These are phyloP conservation scores for Dione juno DNA, from an alignment of 2,888 invertebrate species.

Conservation along the genomic window DNA sequence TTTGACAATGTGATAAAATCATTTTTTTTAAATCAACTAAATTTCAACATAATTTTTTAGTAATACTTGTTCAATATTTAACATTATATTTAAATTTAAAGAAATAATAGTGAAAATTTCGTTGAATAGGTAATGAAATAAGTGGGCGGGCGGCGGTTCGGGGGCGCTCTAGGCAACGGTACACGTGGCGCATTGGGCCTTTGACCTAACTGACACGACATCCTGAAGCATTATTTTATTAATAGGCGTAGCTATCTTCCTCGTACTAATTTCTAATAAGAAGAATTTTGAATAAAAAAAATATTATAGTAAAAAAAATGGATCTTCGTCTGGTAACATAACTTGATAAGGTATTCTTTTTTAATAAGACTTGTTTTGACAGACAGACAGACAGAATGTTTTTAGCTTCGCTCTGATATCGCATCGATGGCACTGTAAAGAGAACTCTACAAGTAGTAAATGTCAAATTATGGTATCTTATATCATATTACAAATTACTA, in stretches of 20 bases:
- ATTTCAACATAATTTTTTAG: no score
- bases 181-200: slow-evolving; percentile 34
- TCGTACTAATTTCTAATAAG: not conserved
- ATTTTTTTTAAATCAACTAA: no score
- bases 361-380: no score
- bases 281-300: not conserved
- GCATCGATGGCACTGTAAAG: no score
- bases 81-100: not conserved
- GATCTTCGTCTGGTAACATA: no score
- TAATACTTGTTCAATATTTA: not conserved
- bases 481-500: not conserved
- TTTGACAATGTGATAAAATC: no score
- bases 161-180: slow-evolving; percentile 45
- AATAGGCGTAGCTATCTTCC: no score
- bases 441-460: not conserved
- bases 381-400: no score
- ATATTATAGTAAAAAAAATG: not conserved
- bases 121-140: slow-evolving; percentile 28
- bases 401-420: no score
- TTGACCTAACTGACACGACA: slow-evolving; percentile 21
- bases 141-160: not conserved
- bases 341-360: no score
- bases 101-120: slow-evolving; percentile 10
- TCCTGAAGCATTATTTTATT: no score
- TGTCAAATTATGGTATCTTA: not conserved